Base-by-base conservation (phyloP, 1,140 invertebrate genomes). In the Drosophila cardini region DNA sequence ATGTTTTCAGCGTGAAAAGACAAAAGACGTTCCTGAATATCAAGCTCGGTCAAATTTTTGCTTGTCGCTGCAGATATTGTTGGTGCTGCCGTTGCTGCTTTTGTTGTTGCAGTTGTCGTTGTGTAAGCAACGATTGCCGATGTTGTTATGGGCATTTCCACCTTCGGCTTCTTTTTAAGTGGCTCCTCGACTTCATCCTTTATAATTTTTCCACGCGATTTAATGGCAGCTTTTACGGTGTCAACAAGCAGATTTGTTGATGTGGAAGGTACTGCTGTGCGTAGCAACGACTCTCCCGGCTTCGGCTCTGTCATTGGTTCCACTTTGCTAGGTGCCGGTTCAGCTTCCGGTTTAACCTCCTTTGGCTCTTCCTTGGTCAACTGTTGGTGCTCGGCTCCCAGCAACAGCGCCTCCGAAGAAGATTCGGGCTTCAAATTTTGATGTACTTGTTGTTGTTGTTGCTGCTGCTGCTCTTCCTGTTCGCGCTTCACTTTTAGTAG, bases 1-100 rank as follows among this genome's bases (percentile, higher is more conserved):
- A 94, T 94, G 72, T 94, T 94, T 69, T 93, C 93, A 1, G 93
- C 94, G 75, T 94, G 94, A 87, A 94, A 94, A 16, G 93, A 94
- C 52, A 94, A 92, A 63, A 94, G 92, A 79, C 93, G 93, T 74
- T 94, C 94, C 80, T 94, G 94, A 50, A 94, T 94, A 71, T 94
- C 94, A 70, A 94, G 93, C 72, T 94, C 94, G 11, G 84, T 89
- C 1, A 91, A 78, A 43, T 90, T 90, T 65, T 90, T 85, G 34
- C 53, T 76, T 26, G 55, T 74, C 0, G 72, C 52, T 11, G 61
- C 34, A 43, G 71, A 7, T 11, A 63, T 16, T 8, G 48, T 10
- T 1, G 26, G 11, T 9, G 30, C 6, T 9, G 15, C 1, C 11
- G 64, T 21, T 36, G 63, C 4, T 11, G 30, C 10, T 9, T 63